phyloP scores from a whole-genome alignment of 2,113 vertebrate species.

The Zeus faber region DNA sequence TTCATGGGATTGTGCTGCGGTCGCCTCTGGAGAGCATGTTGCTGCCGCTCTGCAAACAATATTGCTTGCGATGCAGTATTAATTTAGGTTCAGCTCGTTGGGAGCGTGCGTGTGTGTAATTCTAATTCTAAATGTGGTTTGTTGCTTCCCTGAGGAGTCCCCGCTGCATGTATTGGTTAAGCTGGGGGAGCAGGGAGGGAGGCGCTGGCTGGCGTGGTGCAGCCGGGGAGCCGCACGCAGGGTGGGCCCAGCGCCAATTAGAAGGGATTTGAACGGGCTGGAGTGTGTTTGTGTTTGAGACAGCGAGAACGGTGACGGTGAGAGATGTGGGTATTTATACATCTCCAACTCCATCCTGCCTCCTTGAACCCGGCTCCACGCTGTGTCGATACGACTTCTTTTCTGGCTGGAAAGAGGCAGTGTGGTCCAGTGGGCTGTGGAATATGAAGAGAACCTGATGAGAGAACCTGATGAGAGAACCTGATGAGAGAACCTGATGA shows the following conservation, averaged over 20 bases:
- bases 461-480: no score
- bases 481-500: no score
- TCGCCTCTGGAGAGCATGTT: conserved; percentile 35
- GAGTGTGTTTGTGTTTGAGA: conserved; percentile 38
- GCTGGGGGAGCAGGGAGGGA: conserved; percentile 40
- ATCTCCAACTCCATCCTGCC: conserved; percentile 25
- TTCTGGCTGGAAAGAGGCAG: conserved; percentile 48
- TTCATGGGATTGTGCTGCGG: conserved; percentile 43
- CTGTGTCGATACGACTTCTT: conserved; percentile 54
- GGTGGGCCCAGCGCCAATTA: conserved; percentile 53
- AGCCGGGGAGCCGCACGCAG: conserved; percentile 49
- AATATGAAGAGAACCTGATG: conserved; percentile 73
- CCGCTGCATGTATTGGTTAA: conserved; percentile 26
- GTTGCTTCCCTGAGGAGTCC: conserved; percentile 32
- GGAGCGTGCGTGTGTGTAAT: no score
- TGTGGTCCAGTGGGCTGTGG: conserved; percentile 58
- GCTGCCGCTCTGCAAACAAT: conserved; percentile 43
- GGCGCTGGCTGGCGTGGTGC: conserved; percentile 40
- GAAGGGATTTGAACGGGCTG: conserved; percentile 38
- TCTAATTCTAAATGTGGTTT: conserved; percentile 18
- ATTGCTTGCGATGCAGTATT: conserved; percentile 53
- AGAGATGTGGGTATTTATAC: neutral
- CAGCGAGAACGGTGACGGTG: no score
- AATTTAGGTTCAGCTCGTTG: conserved; percentile 32
- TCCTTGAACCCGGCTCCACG: conserved; percentile 44